phyloP scores from a whole-genome alignment of 2,113 vertebrate species.

The Perca flavescens region DNA sequence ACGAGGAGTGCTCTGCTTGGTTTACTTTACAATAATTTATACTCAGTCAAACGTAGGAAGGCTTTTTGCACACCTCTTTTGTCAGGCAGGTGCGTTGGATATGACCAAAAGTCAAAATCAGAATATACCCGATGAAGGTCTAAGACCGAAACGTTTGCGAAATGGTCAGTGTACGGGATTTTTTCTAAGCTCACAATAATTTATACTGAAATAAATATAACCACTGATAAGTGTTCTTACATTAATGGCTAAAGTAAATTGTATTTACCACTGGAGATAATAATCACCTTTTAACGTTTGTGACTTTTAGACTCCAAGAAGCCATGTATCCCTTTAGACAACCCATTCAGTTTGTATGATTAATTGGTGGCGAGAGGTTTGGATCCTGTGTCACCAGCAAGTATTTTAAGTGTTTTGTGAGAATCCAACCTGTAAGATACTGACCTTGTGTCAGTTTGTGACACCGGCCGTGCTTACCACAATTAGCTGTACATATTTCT shows the following conservation, averaged over 20 bases:
- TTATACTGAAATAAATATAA: constrained; percentile 2
- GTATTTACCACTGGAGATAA: constrained; percentile 3
- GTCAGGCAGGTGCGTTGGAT: too few relatives aligned
- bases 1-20: not conserved
- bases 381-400: constrained; percentile 38
- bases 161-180: too few relatives aligned
- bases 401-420: constrained; percentile 30
- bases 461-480: not conserved
- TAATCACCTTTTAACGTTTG: constrained; percentile 28
- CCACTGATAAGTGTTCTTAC: not conserved
- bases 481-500: not conserved
- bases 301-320: constrained; percentile 44
- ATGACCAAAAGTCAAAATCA: too few relatives aligned
- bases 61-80: too few relatives aligned
- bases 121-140: too few relatives aligned
- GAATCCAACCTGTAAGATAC: constrained; percentile 1
- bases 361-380: constrained; percentile 44
- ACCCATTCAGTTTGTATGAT: constrained; percentile 52
- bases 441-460: not conserved
- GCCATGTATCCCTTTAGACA: constrained; percentile 23
- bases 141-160: too few relatives aligned
- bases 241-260: constrained; percentile 5
- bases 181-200: too few relatives aligned
- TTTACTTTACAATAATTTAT: not conserved
- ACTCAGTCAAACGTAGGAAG: not conserved